Evolutionary conservation across 2,113 vertebrate genomes (phyloP), one percentile per base, ranked within the genome.

Genomic region (Corythaeola cristata): DNA sequence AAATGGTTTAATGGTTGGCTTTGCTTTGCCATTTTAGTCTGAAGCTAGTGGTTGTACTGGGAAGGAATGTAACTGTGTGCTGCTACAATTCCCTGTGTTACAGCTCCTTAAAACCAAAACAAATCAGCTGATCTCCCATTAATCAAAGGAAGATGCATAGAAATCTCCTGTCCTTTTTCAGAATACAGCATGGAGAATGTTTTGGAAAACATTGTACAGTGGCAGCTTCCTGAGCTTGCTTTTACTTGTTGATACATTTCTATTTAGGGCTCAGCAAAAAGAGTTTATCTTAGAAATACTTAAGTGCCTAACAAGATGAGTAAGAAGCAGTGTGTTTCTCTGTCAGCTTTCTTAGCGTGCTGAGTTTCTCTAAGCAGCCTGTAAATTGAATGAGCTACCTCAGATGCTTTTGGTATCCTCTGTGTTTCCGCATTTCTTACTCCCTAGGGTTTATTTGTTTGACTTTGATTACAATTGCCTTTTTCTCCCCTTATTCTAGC

Each of bases 401-500:
- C 22, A 78, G 15, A 17, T 80, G 28, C 10, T 73, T 74, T 58
- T 72, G 39, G 15, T 35, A 56, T 56, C 19, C 11, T 67, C 55
- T 86, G 6, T 83, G 19, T 93, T 92, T 84, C n/a, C 91, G 85
- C 11, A 12, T 18, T 85, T 4, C 15, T 67, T 89, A 6, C 2
- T 1, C 30, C 41, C 9, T 60, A 27, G 19, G 27, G 13, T 35
- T 92, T 81, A 58, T 52, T 79, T 23, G 53, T 94, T 60, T 74
- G 17, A 3, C 27, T 93, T 32, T 41, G 17, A 82, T 44, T 87
- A 69, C 84, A 85, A 77, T 66, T 56, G 9, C 37, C 8, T 80
- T 87, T 96, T 93, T 93, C 27, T 50, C 3, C 17, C 3, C 6
- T 89, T 82, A 17, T 90, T 94, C 8, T 96, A 99, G 99, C 97